phyloP scores from a whole-genome alignment of 2,113 vertebrate species.

The Puma concolor region DNA sequence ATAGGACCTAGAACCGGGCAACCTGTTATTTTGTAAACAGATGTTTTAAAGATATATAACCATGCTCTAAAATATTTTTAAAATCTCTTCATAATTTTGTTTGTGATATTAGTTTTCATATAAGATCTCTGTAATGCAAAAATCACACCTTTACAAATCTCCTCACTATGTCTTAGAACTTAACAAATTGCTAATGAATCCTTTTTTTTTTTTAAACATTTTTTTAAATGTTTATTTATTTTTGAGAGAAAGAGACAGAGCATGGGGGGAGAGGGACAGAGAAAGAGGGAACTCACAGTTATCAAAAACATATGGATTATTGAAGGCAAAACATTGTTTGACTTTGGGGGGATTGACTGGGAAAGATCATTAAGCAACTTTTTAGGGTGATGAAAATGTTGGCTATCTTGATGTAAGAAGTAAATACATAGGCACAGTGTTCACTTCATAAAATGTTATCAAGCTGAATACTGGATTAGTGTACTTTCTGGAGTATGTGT shows the following conservation, averaged over 20 bases:
- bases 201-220: too few relatives aligned
- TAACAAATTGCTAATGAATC: not conserved
- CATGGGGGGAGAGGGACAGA: too few relatives aligned
- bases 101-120: not conserved
- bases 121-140: constrained; percentile 8
- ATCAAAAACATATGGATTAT: not conserved
- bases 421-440: not conserved
- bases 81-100: not conserved
- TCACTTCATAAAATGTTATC: not conserved
- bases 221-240: too few relatives aligned
- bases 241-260: too few relatives aligned
- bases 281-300: not conserved
- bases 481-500: not conserved
- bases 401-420: not conserved
- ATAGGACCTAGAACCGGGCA: not conserved
- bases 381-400: not conserved
- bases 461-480: not conserved
- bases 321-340: not conserved
- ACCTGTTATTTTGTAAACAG: not conserved
- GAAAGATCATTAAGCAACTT: not conserved
- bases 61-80: not conserved
- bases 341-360: not conserved
- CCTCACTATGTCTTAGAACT: not conserved
- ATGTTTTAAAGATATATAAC: not conserved
- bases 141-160: constrained; percentile 16